Evolutionary conservation across 1,140 invertebrate genomes (phyloP), one percentile per base, ranked within the genome.

Genomic region (Ips typographus): DNA sequence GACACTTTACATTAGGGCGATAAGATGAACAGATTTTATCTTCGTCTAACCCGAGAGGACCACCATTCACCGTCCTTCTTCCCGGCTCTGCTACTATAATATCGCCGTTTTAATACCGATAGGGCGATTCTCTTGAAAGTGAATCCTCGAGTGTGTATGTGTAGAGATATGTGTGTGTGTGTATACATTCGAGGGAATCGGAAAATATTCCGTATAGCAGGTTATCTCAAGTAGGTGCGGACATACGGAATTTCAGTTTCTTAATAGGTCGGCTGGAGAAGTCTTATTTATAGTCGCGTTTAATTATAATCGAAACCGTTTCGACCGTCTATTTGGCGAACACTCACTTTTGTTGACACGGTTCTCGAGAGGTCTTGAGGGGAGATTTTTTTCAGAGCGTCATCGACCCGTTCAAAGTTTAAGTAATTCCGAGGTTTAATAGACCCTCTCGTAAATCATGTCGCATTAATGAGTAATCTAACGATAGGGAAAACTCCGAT

Each of bases 51-150:
- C 51, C 68, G 44, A 42, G 71, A 5, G 39, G 42, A 42, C 38
- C 56, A 55, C 70, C 56, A 70, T 72, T 37, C 68, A 64, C 59
- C 72, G 52, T 77, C 75, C 71, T 76, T 75, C 63, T 78, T 72
- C 51, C 37, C 63, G 62, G 64, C 67, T 75, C 74, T 74, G 75
- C 75, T 78, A 76, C 75, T 77, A 77, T 77, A 76, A 78, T 77
- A 76, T 75, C 69, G 53, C 68, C 70, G 72, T 75, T 77, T 78
- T 76, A 78, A 78, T 77, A 75, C 74, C 72, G 73, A 74, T 71
- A 44, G 59, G 62, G 51, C 51, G 40, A 65, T 65, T 65, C 62
- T 56, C 38, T 65, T 41, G 39, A 56, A 65, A 65, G 40, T 36
- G 52, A 43, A 43, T 43, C 51, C 40, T 37, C 22, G 6, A 8